Base-by-base conservation (phyloP, 2,888 invertebrate genomes). In the Campaea margaritaria region DNA sequence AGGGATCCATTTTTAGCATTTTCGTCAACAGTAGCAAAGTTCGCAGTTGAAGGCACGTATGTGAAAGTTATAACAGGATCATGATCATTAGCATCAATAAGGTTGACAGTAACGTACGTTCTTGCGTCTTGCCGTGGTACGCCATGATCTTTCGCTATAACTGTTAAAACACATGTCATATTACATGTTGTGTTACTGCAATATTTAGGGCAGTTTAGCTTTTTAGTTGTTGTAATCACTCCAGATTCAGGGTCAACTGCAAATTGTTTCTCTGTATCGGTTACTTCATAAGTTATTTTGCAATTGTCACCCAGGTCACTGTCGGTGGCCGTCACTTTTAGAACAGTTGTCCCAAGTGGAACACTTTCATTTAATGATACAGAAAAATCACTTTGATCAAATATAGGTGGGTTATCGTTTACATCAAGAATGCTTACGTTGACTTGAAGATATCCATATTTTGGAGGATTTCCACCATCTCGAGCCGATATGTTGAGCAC, bases 391-490 rank as follows among this genome's bases (percentile, higher is more conserved):
- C 97, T 98, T 83, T 98, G 98, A 86, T 97, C 97, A 80, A 98
- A 98, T 70, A 98, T 96, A 38, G 98, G 98, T 12, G 98, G 97
- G 88, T 98, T 98, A 82, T 98, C 98, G 82, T 98, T 98, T 8
- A 97, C 97, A 86, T 98, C 98, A 68, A 97, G 91, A 64, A 98
- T 96, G 52, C 97, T 96, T 13, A 98, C 97, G 85, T 98, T 97
- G 42, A 98, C 97, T 91, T 96, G 95, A 47, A 98, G 93, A 82
- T 96, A 98, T 42, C 98, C 98, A 78, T 95, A 94, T 74, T 96
- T 95, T 0, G 97, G 95, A 28, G 97, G 96, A 68, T 91, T 94
- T 0, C 98, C 98, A 15, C 97, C 96, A 86, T 98, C 98, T 62
- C 96, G 94, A 2, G 97, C 98, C 15, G 98, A 98, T 68, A 99